A percentile compares a stretch with the other conserved stretches of the same genome.
These are phyloP conservation scores for Casuarius casuarius DNA, from an alignment of 2,113 vertebrate genomes.

Conservation along the genomic window DNA sequence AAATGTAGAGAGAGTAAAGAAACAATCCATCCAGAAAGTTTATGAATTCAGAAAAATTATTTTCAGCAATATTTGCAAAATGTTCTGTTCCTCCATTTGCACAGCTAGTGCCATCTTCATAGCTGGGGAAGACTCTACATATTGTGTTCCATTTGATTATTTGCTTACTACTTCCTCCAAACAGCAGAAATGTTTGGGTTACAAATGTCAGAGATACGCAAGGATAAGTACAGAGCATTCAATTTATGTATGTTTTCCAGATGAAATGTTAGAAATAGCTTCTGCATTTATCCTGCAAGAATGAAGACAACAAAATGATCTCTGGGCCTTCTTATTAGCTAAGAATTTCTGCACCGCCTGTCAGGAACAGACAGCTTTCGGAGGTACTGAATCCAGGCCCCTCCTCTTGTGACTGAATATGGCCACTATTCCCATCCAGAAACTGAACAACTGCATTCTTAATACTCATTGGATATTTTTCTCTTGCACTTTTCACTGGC, in stretches of 20 bases:
- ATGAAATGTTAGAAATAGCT: background rate
- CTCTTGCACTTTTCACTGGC: background rate
- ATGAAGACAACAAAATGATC: background rate
- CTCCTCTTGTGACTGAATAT: background rate
- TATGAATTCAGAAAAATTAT: background rate
- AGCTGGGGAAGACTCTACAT: background rate
- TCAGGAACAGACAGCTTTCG: background rate
- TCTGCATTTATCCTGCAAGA: background rate
- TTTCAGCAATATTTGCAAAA: background rate
- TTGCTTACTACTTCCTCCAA: background rate
- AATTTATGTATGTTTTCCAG: background rate
- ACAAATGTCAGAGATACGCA: background rate
- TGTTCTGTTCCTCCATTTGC: background rate
- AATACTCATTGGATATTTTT: background rate
- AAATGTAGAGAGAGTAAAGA: background rate
- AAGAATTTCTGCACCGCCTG: background rate
- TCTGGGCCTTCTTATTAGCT: background rate
- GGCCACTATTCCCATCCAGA: background rate
- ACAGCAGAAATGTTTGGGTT: background rate
- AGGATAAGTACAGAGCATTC: background rate
- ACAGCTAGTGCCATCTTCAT: background rate
- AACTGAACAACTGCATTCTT: background rate
- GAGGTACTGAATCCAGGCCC: background rate
- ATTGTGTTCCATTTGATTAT: background rate
- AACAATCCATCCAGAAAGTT: background rate